Percentiles rank a stretch among this genome's conserved stretches.
These are phyloP conservation scores for Pandemis corylana DNA, from an alignment of 2,888 invertebrate species.

Conservation along the genomic window DNA sequence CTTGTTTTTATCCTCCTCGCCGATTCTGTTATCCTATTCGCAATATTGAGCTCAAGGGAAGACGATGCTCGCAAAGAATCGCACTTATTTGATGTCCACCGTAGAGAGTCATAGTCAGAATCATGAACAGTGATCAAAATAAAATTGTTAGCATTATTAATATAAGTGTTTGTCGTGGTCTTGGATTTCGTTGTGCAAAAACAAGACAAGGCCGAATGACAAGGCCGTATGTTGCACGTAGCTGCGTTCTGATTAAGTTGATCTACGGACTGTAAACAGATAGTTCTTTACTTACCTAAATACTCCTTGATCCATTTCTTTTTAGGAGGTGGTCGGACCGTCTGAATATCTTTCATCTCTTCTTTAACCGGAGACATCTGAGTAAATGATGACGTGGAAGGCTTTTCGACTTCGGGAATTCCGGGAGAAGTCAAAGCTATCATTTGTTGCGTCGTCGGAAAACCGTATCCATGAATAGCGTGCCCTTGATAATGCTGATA, in stretches of 20 bases:
- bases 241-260: not conserved
- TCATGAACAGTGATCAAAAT: slow-evolving; percentile 8
- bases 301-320: slow-evolving; percentile 91
- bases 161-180: slow-evolving; percentile 53
- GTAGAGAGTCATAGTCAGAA: too few species aligned
- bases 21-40: slow-evolving; percentile 42
- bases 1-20: slow-evolving; percentile 36
- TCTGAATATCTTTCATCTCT: slow-evolving; percentile 60
- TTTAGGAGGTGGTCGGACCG: slow-evolving; percentile 86
- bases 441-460: slow-evolving; percentile 60
- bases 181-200: slow-evolving; percentile 63
- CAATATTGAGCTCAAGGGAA: slow-evolving; percentile 41
- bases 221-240: slow-evolving; percentile 51
- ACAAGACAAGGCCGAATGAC: slow-evolving; percentile 60
- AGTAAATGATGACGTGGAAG: slow-evolving; percentile 57
- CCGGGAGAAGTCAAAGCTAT: slow-evolving; percentile 58
- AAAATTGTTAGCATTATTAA: slow-evolving; percentile 22
- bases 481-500: slow-evolving; percentile 68
- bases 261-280: not conserved
- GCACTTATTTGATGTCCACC: not conserved
- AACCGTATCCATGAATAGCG: slow-evolving; percentile 62
- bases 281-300: slow-evolving; percentile 79
- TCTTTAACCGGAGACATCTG: slow-evolving; percentile 57
- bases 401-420: slow-evolving; percentile 55
- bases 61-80: slow-evolving; percentile 1